A percentile compares a stretch with the other conserved stretches of the same genome.
These are phyloP conservation scores for Leucoraja ocellata DNA, from an alignment of 2,797 vertebrate genomes.

Conservation along the genomic window DNA sequence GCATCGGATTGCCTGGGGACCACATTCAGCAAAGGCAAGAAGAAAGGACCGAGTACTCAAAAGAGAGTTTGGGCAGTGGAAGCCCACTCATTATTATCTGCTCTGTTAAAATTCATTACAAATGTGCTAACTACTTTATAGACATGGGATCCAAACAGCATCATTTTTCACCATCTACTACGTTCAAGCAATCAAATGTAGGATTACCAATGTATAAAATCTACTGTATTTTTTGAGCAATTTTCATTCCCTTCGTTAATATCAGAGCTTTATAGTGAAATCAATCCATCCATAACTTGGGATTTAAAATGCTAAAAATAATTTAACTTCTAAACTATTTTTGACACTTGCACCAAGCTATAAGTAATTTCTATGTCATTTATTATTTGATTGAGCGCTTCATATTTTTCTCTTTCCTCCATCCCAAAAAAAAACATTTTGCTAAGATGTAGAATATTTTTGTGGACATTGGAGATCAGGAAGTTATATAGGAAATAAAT, in stretches of 20 bases:
- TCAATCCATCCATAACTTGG: not conserved
- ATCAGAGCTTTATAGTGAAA: not conserved
- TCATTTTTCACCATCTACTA: not conserved
- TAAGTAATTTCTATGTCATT: not conserved
- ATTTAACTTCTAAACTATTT: no score
- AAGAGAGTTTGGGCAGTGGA: not conserved
- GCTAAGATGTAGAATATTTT: not conserved
- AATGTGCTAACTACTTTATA: not conserved
- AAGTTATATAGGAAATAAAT: not conserved
- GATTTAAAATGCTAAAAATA: not conserved
- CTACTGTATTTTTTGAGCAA: not conserved
- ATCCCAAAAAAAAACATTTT: not conserved
- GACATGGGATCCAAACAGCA: not conserved
- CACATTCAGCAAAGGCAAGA: not conserved
- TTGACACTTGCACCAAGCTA: no score
- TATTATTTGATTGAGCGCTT: no score
- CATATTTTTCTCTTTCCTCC: not conserved
- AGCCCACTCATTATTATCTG: not conserved
- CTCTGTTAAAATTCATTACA: not conserved
- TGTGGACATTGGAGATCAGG: not conserved
- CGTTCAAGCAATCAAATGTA: not conserved
- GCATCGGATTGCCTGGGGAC: not conserved
- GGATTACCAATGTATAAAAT: not conserved
- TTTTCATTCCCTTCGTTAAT: not conserved
- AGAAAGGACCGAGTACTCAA: not conserved